phyloP scores from a whole-genome alignment of 92 coral and sea anemone genomes.

The Umimayanthus kanabou region DNA sequence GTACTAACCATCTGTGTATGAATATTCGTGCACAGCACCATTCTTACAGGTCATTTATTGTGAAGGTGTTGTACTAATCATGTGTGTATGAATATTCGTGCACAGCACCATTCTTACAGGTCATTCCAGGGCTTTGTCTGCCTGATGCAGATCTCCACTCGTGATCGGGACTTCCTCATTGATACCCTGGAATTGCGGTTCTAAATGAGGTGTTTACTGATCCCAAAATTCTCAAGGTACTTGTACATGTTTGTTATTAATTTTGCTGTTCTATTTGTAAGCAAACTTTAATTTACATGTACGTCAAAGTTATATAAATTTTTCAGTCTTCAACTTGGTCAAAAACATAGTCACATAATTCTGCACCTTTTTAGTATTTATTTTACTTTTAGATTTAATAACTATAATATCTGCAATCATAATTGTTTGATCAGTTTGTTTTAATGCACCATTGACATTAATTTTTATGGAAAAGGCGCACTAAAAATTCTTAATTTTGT shows the following conservation, averaged over 20 bases:
- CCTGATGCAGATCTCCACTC: constrained; percentile 95
- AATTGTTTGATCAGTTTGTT: too few relatives aligned
- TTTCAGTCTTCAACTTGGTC: too few relatives aligned
- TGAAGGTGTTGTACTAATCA: background rate
- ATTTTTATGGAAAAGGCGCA: too few relatives aligned
- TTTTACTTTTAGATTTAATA: too few relatives aligned
- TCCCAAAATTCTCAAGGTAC: constrained; percentile 87
- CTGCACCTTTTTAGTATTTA: too few relatives aligned
- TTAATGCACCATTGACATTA: too few relatives aligned
- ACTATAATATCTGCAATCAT: too few relatives aligned
- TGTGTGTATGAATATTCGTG: background rate
- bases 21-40: constrained; percentile 63
- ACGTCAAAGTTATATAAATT: too few relatives aligned
- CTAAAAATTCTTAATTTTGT: too few relatives aligned
- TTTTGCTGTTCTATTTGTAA: background rate
- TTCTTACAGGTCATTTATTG: constrained; percentile 73
- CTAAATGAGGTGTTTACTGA: constrained; percentile 89
- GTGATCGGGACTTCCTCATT: constrained; percentile 78
- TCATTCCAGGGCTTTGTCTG: constrained; percentile 95
- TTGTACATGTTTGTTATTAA: background rate
- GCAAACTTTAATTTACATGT: background rate
- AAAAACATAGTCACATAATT: too few relatives aligned
- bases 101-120: constrained; percentile 89
- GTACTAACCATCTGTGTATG: background rate
- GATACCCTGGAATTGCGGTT: constrained; percentile 87